A percentile compares a stretch with the other conserved stretches of the same genome.
phyloP scores from a whole-genome alignment of 35 echinoderm and acorn worm genomes.

The Acanthaster planci region DNA sequence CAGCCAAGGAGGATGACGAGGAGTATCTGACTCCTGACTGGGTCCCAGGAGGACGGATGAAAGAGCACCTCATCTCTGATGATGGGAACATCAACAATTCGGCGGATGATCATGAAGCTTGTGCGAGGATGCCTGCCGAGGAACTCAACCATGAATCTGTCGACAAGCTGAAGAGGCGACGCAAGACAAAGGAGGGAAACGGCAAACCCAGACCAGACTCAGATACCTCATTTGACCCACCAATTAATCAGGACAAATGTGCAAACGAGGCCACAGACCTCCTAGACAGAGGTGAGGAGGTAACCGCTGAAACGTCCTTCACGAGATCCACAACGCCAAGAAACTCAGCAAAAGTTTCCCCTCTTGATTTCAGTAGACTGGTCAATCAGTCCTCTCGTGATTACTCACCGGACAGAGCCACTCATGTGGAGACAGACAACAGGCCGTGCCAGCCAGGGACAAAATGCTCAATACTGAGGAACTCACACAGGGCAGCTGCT shows the following conservation, averaged over 20 bases:
- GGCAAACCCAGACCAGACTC: neutral
- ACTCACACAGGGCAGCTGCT: neutral
- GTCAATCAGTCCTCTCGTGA: no score
- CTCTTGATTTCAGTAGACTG: no score
- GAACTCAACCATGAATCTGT: neutral
- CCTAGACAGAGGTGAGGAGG: neutral
- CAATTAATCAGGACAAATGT: neutral
- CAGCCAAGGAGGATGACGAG: neutral
- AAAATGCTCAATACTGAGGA: neutral
- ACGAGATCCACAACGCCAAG: no score
- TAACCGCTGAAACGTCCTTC: neutral
- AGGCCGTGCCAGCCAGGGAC: neutral
- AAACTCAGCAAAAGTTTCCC: no score
- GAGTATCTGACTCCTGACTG: conserved; percentile 6
- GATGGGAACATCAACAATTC: conserved; percentile 9
- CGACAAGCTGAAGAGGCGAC: neutral
- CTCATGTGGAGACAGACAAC: neutral
- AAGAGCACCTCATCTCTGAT: neutral
- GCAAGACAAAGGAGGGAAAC: neutral
- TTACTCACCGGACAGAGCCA: no score
- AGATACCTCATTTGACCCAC: conserved; percentile 2
- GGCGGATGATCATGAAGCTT: neutral
- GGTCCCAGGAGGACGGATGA: neutral
- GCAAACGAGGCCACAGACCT: neutral
- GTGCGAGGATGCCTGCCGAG: neutral